Evolutionary conservation across 1,140 invertebrate genomes (phyloP), one percentile per base, ranked within the genome.

Genomic region (Drosophila novamexicana): DNA sequence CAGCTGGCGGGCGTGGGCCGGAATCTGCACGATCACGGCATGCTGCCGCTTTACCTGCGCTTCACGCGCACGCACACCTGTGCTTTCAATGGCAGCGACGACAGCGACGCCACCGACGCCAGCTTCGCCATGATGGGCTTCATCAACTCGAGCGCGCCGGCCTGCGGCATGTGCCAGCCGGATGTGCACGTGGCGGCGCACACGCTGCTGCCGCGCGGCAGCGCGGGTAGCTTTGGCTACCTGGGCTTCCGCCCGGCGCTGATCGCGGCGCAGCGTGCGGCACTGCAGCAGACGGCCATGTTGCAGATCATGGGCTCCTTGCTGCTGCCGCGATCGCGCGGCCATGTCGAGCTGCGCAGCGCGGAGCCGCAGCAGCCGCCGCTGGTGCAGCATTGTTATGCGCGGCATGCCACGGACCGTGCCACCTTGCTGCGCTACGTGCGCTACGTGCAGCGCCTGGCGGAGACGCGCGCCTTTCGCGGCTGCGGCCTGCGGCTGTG

Each of bases 321-420:
- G 59, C 66, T 94, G 22, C 80, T 86, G 70, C 93, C 94, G 4
- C 81, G 93, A 76, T 93, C 93, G 10, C 79, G 75, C 6, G 93
- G 93, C 3, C 74, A 67, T 50, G 81, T 94, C 14, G 71, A 81
- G 6, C 63, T 94, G 22, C 65, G 59, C 14, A 80, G 92, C 68
- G 53, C 36, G n/a, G 42, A 92, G 76, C 82, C 92, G 7, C 58
- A 71, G 9, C 83, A 88, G 0, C 59, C 94, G 34, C 97, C 97
- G 0, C 85, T 95, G 12, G 96, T 99, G 64, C 95, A 96, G 88
- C 96, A 97, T 0, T 96, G 96, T 80, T 98, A 97, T 91, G 92
- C 97, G 1, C 95, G 94, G 8, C 93, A 96, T 77, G 93, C 93
- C 0, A 94, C 95, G 18, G 97, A 98, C 91, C 94, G 95, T 9